Evolutionary conservation across 2,113 vertebrate genomes (phyloP).

Genomic region (Thinocorus orbignyianus): DNA sequence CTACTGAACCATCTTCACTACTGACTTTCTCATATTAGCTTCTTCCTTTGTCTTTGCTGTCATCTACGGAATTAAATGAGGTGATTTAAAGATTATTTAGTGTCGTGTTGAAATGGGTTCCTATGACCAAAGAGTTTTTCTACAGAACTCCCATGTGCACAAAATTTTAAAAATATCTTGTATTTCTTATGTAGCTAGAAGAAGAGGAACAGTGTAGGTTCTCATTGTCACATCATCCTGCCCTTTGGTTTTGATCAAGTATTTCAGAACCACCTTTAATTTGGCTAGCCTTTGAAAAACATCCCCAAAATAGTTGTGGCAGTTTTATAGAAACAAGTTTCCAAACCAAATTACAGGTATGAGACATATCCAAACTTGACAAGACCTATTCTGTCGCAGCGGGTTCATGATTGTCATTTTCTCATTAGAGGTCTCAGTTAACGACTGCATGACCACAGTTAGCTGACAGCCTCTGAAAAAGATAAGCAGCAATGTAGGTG

Average conservation of each 20-base stretch:
- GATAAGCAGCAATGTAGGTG: background rate
- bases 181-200: background rate
- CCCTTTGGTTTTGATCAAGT: background rate
- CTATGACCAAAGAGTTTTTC: background rate
- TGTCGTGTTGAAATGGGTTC: background rate
- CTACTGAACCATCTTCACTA: background rate
- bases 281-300: background rate
- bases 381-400: background rate
- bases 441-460: background rate
- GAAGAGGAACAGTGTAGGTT: background rate
- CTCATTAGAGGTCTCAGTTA: background rate
- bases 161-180: background rate
- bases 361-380: background rate
- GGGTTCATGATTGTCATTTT: background rate
- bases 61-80: background rate
- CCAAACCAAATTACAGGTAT: background rate
- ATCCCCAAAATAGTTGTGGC: background rate
- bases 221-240: background rate
- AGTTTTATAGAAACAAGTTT: background rate
- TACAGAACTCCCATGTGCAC: fast-evolving
- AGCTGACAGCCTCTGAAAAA: background rate
- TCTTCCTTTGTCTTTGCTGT: background rate
- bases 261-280: background rate
- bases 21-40: background rate
- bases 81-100: background rate